Conservation (phyloP, 2,888 invertebrate genomes). For the Agrochola lota region DNA sequence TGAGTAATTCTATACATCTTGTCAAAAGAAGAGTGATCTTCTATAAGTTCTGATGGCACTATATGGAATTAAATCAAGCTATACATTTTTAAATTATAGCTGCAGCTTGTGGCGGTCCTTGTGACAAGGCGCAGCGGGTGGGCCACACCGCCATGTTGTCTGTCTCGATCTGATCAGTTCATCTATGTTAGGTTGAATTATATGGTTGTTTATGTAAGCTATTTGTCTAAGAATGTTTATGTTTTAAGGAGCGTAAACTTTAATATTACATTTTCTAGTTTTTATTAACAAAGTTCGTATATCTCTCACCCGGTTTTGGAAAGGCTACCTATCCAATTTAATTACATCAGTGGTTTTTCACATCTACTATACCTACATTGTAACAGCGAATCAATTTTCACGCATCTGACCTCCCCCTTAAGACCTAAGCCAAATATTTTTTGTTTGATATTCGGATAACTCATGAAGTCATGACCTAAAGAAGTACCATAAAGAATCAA, state of each 20-base stretch:
- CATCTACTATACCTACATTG: too few relatives aligned
- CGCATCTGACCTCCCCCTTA: too few relatives aligned
- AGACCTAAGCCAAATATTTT: too few relatives aligned
- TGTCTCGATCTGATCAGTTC: conserved; percentile 61
- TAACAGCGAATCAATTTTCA: too few relatives aligned
- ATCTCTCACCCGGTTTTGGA: not conserved
- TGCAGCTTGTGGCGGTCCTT: not conserved
- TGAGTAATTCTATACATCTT: not conserved
- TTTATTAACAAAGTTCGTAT: conserved; percentile 2
- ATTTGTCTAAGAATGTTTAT: conserved; percentile 54
- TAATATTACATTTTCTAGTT: conserved; percentile 24
- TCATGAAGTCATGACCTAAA: too few relatives aligned
- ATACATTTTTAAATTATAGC: conserved; percentile 10
- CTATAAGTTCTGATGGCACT: not conserved
- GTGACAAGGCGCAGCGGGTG: conserved; percentile 64
- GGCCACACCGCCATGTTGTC: conserved; percentile 54
- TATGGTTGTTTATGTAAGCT: conserved; percentile 53
- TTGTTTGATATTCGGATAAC: too few relatives aligned
- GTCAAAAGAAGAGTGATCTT: too few relatives aligned
- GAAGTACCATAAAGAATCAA: too few relatives aligned
- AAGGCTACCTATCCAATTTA: too few relatives aligned
- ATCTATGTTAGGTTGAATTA: conserved; percentile 60
- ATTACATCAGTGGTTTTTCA: too few relatives aligned
- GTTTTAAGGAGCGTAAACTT: conserved; percentile 30
- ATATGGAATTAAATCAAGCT: not conserved